Percentiles rank a stretch among this genome's conserved stretches.
These are phyloP conservation scores for Leptatherina wallacei DNA, from an alignment of 2,797 vertebrate species.

Conservation along the genomic window DNA sequence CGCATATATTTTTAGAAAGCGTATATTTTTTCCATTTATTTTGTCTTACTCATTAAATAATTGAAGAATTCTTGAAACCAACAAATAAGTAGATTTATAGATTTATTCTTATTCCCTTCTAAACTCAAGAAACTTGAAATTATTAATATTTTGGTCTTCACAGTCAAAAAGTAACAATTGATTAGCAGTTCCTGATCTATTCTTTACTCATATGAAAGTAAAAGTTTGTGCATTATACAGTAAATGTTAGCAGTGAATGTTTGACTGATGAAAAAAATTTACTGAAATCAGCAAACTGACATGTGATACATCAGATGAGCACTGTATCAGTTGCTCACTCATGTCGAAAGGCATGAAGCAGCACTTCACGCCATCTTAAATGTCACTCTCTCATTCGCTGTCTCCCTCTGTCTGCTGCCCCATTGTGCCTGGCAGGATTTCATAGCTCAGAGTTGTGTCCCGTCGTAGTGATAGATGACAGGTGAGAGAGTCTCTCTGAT, in stretches of 20 bases:
- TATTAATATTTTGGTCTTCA: not conserved
- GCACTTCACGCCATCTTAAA: slow-evolving; percentile 23
- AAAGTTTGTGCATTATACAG: not conserved
- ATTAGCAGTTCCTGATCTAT: slow-evolving; percentile 1
- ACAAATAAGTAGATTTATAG: not conserved
- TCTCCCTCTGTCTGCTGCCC: slow-evolving; percentile 22
- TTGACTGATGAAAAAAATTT: not conserved
- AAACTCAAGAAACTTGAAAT: not conserved
- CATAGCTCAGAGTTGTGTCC: slow-evolving; percentile 49
- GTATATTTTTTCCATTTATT: not conserved
- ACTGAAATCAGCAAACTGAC: not conserved
- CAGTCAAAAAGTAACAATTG: not conserved
- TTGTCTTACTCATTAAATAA: not conserved
- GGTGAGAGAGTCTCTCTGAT: slow-evolving; percentile 83
- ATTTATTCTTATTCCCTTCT: not conserved
- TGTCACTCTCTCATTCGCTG: slow-evolving; percentile 21
- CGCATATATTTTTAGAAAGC: not conserved
- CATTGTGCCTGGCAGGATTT: slow-evolving; percentile 38
- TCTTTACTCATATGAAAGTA: not conserved
- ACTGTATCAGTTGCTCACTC: slow-evolving; percentile 8
- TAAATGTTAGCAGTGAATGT: not conserved
- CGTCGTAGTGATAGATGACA: slow-evolving; percentile 77
- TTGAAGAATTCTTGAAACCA: not conserved
- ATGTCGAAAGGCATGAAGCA: slow-evolving; percentile 29
- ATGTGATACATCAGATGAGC: not conserved